Base-by-base conservation (phyloP, 2,888 invertebrate genomes). In the Lasius platythorax region DNA sequence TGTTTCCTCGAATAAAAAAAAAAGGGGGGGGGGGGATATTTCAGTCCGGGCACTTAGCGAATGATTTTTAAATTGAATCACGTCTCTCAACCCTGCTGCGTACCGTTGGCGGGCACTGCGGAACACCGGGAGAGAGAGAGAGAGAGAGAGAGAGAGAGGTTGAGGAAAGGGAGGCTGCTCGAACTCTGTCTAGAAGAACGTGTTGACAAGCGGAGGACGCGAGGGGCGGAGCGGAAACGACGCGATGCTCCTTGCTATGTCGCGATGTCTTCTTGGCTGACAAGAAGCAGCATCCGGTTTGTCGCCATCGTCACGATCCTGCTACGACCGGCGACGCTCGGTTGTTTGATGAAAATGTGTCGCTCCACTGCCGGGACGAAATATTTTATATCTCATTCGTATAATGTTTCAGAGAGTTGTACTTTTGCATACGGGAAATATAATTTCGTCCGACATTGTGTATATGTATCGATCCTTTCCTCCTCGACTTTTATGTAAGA, bases 11-110 rank as follows among this genome's bases (percentile, higher is more conserved):
- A 37, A 81, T 43, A 85, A 87, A 87, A 89, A 90, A 81, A 50
- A 50, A 50, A 50, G 2, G 6, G 0, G 5, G 5, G 5, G 37
- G 37, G 37, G 37, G 87, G 81, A 82, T 84, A 83, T 68, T 72
- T 53, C 79, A 66, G 87, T 79, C 70, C 85, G 87, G 90, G 93
- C 93, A 93, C 93, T 93, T 93, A 93, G 93, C 90, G 91, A 92
- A 93, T 93, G 91, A 93, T 93, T 93, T 93, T 92, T 93, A 93
- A 93, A 93, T 93, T 90, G 92, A 93, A 93, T 93, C 90, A 92
- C 85, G 84, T 79, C 86, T 85, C 85, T 88, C 85, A 70, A 53
- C 75, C 85, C 87, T 78, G 83, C 50, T n/a, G 61, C 43, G 53
- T 66, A 63, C 64, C 70, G 63, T 82, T 84, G 83, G 85, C 82